phyloP scores from a whole-genome alignment of 2,797 vertebrate species.

The Microctenopoma steveboyesi region DNA sequence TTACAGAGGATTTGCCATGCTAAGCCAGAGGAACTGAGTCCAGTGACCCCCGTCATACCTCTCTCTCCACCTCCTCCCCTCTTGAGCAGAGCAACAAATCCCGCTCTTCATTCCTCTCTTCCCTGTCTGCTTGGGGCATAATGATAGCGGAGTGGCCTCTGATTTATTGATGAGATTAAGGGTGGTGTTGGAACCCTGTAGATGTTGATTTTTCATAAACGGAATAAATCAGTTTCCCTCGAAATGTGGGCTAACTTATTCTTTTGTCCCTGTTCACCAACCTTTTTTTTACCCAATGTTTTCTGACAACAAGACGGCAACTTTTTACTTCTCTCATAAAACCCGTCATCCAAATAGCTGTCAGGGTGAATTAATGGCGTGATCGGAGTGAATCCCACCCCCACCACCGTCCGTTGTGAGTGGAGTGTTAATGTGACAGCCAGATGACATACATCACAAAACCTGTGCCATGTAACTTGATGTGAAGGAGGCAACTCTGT shows the following conservation, averaged over 20 bases:
- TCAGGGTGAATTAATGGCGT: conserved; percentile 30
- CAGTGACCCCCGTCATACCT: conserved; percentile 62
- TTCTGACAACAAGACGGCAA: conserved; percentile 23
- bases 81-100: conserved; percentile 41
- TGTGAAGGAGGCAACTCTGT: conserved; percentile 47
- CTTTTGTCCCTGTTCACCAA: neutral
- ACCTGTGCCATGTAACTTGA: conserved; percentile 18
- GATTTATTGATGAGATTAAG: conserved; percentile 36
- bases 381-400: conserved; percentile 7
- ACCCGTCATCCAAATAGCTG: conserved; percentile 27
- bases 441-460: conserved; percentile 53
- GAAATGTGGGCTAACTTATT: conserved; percentile 11
- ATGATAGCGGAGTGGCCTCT: conserved; percentile 8
- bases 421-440: conserved; percentile 51
- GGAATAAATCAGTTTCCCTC: conserved; percentile 39
- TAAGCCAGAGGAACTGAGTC: conserved; percentile 77
- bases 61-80: conserved; percentile 52
- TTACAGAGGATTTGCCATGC: conserved; percentile 82
- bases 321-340: conserved; percentile 25
- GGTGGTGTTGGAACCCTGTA: conserved; percentile 5
- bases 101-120: conserved; percentile 19
- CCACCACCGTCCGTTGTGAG: neutral
- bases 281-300: neutral
- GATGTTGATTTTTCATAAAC: conserved; percentile 34
- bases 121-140: conserved; percentile 7